Conservation (phyloP, 2,797 vertebrate genomes). For the Monodelphis domestica region DNA sequence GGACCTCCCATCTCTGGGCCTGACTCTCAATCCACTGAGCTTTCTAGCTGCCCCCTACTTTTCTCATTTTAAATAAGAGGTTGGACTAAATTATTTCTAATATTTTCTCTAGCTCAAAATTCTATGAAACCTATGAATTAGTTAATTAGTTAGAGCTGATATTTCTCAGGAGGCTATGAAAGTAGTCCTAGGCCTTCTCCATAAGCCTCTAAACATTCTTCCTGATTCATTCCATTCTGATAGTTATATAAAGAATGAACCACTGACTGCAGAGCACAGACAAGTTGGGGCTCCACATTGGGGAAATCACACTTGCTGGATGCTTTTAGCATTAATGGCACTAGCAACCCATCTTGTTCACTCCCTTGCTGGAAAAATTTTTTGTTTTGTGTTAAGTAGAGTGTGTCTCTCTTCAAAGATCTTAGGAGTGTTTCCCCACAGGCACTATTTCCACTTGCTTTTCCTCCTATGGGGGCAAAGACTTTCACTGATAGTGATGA, state of each 20-base stretch:
- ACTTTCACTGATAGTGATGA: background rate
- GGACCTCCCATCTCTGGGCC: too few relatives aligned
- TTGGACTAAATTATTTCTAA: conserved; percentile 6
- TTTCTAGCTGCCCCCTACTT: too few relatives aligned
- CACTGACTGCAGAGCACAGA: background rate
- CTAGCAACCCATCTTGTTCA: background rate
- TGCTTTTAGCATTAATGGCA: background rate
- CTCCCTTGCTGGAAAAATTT: background rate
- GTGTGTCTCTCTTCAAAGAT: background rate
- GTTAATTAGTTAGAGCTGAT: background rate
- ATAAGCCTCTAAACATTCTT: background rate
- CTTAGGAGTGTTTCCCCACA: background rate
- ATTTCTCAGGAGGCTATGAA: background rate
- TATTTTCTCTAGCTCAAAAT: background rate
- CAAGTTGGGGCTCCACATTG: background rate
- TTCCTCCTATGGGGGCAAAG: background rate
- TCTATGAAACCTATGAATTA: background rate
- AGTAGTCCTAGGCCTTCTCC: background rate
- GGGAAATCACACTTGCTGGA: background rate
- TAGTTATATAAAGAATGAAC: background rate
- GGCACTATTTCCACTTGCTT: background rate
- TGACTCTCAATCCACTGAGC: too few relatives aligned
- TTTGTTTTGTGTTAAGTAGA: background rate
- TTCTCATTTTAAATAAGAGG: conserved; percentile 1
- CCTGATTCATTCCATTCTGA: background rate